Percentiles rank a stretch among this genome's conserved stretches.
Conservation (phyloP, 2,797 vertebrate genomes). For the Coregonus ussuriensis region DNA sequence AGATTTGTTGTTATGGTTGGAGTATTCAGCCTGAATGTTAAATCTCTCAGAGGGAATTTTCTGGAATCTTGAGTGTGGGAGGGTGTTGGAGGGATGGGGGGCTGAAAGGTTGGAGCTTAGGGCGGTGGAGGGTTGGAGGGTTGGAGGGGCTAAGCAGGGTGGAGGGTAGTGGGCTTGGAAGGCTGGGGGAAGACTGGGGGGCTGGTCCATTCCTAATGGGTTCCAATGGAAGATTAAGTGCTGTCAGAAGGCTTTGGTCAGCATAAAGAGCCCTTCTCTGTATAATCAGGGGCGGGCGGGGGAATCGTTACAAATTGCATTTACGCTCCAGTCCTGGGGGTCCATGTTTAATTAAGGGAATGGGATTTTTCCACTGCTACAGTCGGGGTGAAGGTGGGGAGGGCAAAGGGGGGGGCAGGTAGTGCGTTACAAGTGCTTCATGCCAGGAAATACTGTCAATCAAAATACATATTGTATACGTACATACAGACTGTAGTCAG, state of each 20-base stretch:
- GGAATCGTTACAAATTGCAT: constrained; percentile 79
- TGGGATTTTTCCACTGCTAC: constrained; percentile 53
- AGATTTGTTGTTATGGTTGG: constrained; percentile 4
- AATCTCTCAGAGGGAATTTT: constrained; percentile 27
- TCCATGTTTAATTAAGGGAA: constrained; percentile 78
- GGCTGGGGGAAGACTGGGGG: constrained; percentile 11
- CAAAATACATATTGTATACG: not conserved
- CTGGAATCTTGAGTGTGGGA: constrained; percentile 23
- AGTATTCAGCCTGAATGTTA: constrained; percentile 18
- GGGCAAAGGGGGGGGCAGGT: constrained; percentile 25
- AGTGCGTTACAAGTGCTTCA: not conserved
- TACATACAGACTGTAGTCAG: not conserved
- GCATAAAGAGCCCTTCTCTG: constrained; percentile 69
- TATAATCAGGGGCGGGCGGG: constrained; percentile 59
- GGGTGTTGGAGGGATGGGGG: constrained; percentile 15
- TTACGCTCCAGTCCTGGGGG: constrained; percentile 64
- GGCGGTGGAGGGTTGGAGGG: constrained; percentile 7
- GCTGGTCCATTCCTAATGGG: constrained; percentile 65
- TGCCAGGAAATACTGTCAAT: not conserved
- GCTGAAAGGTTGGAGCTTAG: constrained; percentile 2
- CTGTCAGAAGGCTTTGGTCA: constrained; percentile 75
- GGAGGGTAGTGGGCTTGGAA: constrained; percentile 26
- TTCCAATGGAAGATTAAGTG: constrained; percentile 76
- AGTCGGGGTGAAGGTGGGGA: constrained; percentile 35
- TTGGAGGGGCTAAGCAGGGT: constrained; percentile 23